Evolutionary conservation across 1,140 invertebrate species (phyloP).

Genomic region (Laupala kohalensis): DNA sequence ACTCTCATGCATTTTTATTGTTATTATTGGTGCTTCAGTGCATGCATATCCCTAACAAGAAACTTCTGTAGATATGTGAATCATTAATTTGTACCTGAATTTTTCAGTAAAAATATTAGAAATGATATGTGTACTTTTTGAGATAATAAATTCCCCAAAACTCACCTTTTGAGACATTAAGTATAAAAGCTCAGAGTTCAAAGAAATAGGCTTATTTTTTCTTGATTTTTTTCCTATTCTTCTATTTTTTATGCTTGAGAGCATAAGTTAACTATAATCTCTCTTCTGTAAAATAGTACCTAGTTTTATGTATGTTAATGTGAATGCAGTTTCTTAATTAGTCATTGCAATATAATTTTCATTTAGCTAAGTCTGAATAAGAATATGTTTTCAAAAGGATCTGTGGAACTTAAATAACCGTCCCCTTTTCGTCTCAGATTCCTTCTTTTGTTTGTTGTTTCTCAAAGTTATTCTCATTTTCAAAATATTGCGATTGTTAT

Average conservation of each 20-base stretch:
- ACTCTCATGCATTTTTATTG: neutral
- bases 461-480: too few species aligned
- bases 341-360: too few species aligned
- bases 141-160: too few species aligned
- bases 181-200: neutral
- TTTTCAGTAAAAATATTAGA: neutral
- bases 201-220: neutral
- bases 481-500: too few species aligned
- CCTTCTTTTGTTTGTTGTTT: too few species aligned
- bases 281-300: neutral
- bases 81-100: neutral
- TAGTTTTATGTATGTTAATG: too few species aligned
- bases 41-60: neutral
- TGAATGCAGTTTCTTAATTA: too few species aligned
- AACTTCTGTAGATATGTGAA: neutral
- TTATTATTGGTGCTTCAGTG: neutral
- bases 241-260: neutral
- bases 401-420: too few species aligned
- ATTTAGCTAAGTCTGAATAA: too few species aligned
- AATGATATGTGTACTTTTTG: neutral
- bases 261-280: neutral
- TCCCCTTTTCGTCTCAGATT: too few species aligned
- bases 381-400: too few species aligned
- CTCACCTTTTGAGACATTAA: neutral
- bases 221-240: neutral